Conservation (phyloP, 23 tunicate genomes). For the Trididemnum nubilum region DNA sequence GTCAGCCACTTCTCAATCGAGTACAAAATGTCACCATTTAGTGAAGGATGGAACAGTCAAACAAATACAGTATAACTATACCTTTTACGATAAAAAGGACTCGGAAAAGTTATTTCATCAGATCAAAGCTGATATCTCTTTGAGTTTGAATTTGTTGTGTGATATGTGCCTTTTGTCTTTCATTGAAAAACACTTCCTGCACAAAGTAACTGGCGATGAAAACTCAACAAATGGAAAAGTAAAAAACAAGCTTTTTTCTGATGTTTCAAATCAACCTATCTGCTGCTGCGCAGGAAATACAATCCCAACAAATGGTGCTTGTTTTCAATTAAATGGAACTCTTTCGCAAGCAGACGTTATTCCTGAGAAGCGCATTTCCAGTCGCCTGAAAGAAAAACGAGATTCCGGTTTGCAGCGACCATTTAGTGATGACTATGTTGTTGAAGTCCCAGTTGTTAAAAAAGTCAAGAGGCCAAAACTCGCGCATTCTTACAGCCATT, state of each 20-base stretch:
- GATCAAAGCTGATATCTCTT: neutral
- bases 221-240: no score
- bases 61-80: neutral
- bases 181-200: no score
- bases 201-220: no score
- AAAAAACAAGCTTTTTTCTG: no score
- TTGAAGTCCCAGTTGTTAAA: constrained; percentile 22
- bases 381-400: constrained; percentile 21
- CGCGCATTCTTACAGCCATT: constrained; percentile 22
- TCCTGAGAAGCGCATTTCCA: constrained; percentile 25
- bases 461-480: constrained; percentile 25
- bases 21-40: no score
- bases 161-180: neutral
- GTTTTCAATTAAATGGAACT: no score
- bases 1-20: neutral
- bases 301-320: neutral
- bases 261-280: neutral
- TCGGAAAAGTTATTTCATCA: neutral
- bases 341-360: neutral
- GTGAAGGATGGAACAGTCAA: neutral
- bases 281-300: neutral
- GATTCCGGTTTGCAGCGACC: constrained; percentile 27
- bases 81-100: neutral
- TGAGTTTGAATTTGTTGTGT: neutral
- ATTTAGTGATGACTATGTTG: constrained; percentile 14